Conservation (phyloP, 2,113 vertebrate species). For the Bujurquina vittata region DNA sequence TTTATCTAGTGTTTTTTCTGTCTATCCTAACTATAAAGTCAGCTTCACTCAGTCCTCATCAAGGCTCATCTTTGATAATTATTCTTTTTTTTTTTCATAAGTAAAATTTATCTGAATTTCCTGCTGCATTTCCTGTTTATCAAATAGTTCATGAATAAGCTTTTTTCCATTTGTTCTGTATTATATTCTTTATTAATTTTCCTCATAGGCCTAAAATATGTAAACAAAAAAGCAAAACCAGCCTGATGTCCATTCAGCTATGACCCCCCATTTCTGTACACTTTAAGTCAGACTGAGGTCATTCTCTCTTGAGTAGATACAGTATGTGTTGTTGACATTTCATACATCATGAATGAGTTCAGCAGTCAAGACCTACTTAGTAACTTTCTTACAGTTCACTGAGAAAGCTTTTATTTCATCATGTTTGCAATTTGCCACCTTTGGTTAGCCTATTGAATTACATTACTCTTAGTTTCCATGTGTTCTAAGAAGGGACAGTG, state of each 20-base stretch:
- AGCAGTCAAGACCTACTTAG: conserved; percentile 9
- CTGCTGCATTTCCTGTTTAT: conserved; percentile 27
- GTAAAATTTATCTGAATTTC: not conserved
- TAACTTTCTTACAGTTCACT: not conserved
- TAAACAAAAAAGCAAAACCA: not conserved
- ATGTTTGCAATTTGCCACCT: not conserved
- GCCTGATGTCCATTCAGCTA: not conserved
- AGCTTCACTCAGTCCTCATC: not conserved
- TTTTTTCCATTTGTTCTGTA: not conserved
- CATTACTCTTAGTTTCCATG: not conserved
- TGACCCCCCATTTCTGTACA: not conserved
- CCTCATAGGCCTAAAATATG: not conserved
- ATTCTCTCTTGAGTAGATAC: not conserved
- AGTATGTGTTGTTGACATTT: conserved; percentile 19
- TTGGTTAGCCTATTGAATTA: not conserved
- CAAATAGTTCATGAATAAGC: not conserved
- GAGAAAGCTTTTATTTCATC: conserved; percentile 7
- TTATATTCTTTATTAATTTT: not conserved
- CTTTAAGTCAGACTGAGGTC: conserved; percentile 17
- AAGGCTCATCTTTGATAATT: not conserved
- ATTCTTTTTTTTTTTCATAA: not conserved
- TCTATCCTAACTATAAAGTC: not conserved
- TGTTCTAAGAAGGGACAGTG: not conserved
- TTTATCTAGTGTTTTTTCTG: not conserved
- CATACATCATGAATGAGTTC: conserved; percentile 39